Conservation (phyloP, 2,888 invertebrate genomes). For the Drosophila nigritarsus region DNA sequence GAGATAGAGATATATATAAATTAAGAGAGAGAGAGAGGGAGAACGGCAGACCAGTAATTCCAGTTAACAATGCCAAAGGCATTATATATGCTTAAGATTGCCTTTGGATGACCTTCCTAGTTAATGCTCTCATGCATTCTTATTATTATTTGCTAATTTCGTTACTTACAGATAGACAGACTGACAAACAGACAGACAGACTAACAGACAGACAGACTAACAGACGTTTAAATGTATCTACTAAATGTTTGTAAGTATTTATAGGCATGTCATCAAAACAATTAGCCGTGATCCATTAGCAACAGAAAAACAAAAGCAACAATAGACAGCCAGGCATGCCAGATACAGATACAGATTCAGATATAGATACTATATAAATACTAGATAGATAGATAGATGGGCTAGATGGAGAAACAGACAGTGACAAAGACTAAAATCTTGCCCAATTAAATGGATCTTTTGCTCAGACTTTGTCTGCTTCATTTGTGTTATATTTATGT, state of each 20-base stretch:
- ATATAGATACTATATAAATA: conserved; percentile 10
- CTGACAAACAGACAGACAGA: conserved; percentile 2
- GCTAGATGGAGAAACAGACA: conserved; percentile 19
- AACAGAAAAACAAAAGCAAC: conserved; percentile 10
- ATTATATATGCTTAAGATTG: conserved; percentile 61
- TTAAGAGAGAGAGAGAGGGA: background rate
- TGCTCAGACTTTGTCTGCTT: conserved; percentile 23
- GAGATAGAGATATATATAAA: background rate
- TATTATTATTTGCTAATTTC: conserved; percentile 43
- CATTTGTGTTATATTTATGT: conserved; percentile 44
- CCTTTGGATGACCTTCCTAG: conserved; percentile 60
- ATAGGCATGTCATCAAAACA: conserved; percentile 70
- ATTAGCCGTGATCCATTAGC: conserved; percentile 73
- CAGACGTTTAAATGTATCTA: background rate
- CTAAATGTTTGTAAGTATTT: conserved; percentile 36
- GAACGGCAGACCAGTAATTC: conserved; percentile 38
- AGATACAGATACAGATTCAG: conserved; percentile 6
- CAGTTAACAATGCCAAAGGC: conserved; percentile 71
- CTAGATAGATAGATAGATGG: conserved; percentile 9
- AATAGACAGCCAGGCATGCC: conserved; percentile 2
- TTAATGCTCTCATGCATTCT: conserved; percentile 39
- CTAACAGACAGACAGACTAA: background rate
- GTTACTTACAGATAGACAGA: conserved; percentile 6
- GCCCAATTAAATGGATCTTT: conserved; percentile 65
- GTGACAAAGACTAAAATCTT: conserved; percentile 55